Evolutionary conservation across 1,140 invertebrate genomes (phyloP).

Genomic region (Hormaphis cornu): DNA sequence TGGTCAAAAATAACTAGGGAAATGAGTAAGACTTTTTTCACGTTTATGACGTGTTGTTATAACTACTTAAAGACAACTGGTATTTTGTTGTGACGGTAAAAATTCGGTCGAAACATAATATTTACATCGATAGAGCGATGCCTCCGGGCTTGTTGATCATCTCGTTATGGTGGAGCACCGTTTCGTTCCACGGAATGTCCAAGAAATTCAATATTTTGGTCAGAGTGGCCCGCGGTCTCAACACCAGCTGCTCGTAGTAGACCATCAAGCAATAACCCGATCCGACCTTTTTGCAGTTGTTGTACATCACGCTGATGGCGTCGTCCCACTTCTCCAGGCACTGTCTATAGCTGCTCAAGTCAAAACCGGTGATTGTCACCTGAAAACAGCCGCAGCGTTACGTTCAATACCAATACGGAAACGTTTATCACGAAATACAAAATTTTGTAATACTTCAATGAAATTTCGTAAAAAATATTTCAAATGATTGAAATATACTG

Average conservation of each 20-base stretch:
- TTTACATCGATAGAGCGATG: slow-evolving; percentile 84
- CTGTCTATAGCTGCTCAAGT: slow-evolving; percentile 83
- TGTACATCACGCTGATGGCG: slow-evolving; percentile 88
- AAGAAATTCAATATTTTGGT: slow-evolving; percentile 81
- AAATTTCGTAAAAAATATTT: too few relatives aligned
- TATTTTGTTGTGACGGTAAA: too few relatives aligned
- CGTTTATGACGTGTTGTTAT: too few relatives aligned
- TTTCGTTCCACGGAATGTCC: slow-evolving; percentile 88
- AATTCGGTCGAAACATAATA: too few relatives aligned
- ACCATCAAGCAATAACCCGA: slow-evolving; percentile 73
- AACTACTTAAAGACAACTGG: too few relatives aligned
- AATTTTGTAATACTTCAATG: too few relatives aligned
- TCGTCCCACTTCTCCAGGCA: slow-evolving; percentile 94
- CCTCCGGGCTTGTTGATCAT: slow-evolving; percentile 93
- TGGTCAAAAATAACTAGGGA: too few relatives aligned
- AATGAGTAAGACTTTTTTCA: too few relatives aligned
- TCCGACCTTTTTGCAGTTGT: slow-evolving; percentile 84
- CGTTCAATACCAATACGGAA: background rate
- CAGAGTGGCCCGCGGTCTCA: slow-evolving; percentile 87
- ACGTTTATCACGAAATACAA: too few relatives aligned
- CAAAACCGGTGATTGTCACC: slow-evolving; percentile 97
- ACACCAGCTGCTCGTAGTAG: slow-evolving; percentile 91
- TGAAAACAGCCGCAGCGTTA: slow-evolving; percentile 41
- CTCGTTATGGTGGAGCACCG: slow-evolving; percentile 93
- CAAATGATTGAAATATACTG: too few relatives aligned